These are phyloP conservation scores for Squalus acanthias DNA, from an alignment of 2,797 vertebrate genomes.

Conservation along the genomic window DNA sequence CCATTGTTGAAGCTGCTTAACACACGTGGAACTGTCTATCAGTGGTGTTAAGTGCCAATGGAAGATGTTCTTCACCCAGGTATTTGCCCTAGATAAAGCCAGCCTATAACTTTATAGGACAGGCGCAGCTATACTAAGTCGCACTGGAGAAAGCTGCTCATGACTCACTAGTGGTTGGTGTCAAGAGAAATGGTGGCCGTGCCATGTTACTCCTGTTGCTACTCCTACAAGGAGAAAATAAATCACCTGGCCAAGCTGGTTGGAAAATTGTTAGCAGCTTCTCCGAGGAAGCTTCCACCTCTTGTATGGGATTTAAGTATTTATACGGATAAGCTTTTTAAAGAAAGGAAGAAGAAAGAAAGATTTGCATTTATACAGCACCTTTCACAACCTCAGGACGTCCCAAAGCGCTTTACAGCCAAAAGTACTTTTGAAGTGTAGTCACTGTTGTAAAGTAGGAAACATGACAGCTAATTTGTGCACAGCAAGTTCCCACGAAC, in stretches of 20 bases:
- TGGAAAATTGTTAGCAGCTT: neutral
- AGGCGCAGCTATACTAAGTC: neutral
- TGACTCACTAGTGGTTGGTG: neutral
- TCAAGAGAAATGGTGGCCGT: too few species aligned
- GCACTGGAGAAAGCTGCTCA: neutral
- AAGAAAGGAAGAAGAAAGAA: too few species aligned
- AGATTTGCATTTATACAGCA: neutral
- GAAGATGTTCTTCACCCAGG: neutral
- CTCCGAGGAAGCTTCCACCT: neutral
- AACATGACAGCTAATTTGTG: neutral
- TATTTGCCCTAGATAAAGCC: neutral
- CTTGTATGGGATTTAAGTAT: neutral
- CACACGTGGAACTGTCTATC: neutral
- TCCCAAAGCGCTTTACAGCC: neutral
- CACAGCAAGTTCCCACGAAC: neutral
- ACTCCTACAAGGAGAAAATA: neutral
- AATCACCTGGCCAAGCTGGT: neutral
- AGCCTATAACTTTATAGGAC: neutral
- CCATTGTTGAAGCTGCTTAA: neutral
- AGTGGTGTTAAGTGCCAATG: neutral
- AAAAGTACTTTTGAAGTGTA: neutral
- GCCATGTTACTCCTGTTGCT: too few species aligned
- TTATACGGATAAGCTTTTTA: neutral
- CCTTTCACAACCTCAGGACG: neutral
- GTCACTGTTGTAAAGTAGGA: neutral